Percentiles rank a stretch among this genome's conserved stretches.
phyloP scores from a whole-genome alignment of 2,797 vertebrate species.

The Florisuga fusca region DNA sequence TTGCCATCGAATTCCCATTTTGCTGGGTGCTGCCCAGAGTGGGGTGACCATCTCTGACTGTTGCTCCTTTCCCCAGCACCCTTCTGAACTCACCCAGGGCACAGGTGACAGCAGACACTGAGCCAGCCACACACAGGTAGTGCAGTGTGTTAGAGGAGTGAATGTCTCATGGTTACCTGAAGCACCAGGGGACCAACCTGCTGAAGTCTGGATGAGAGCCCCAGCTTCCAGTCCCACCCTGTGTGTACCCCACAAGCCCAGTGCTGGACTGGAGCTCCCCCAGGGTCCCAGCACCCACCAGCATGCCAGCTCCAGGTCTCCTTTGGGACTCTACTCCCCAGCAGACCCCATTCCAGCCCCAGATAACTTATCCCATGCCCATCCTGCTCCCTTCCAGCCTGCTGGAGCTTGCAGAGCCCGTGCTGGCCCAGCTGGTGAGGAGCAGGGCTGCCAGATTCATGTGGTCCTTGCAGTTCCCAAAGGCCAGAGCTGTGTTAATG shows the following conservation, averaged over 20 bases:
- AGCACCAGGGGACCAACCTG: background rate
- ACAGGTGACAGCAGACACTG: background rate
- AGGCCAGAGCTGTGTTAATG: conserved; percentile 81
- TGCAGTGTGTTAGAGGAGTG: rapidly evolving
- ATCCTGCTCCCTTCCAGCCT: background rate
- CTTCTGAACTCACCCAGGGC: background rate
- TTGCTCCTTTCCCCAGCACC: background rate
- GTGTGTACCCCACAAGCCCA: rapidly evolving
- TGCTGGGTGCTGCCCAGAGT: background rate
- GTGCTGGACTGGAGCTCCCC: rapidly evolving
- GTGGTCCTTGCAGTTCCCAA: conserved; percentile 71
- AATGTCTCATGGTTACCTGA: background rate
- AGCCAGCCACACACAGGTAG: rapidly evolving
- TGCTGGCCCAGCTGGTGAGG: conserved; percentile 3
- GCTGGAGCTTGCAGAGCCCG: background rate
- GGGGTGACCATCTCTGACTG: rapidly evolving
- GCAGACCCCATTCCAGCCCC: background rate
- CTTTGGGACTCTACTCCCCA: background rate
- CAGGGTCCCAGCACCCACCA: background rate
- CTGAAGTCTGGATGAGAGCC: background rate
- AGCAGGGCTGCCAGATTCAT: conserved; percentile 46
- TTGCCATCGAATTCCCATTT: background rate
- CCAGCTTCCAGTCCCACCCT: background rate
- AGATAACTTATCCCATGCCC: background rate
- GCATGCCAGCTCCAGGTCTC: background rate